phyloP scores from a whole-genome alignment of 2,888 invertebrate species.

The Drosophila borborema region DNA sequence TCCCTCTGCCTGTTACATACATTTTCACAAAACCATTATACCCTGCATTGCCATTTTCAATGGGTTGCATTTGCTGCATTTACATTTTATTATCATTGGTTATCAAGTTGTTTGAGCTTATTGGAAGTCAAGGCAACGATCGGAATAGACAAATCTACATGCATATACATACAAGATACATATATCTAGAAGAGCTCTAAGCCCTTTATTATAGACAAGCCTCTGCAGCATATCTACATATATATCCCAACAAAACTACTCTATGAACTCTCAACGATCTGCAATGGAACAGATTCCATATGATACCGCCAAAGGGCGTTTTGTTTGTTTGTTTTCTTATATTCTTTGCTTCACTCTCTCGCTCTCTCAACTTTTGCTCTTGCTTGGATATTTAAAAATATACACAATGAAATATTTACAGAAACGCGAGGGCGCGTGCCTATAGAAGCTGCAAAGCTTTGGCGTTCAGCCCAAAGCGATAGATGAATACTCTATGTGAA shows the following conservation, averaged over 20 bases:
- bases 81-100: too few relatives aligned
- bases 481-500: conserved; percentile 19
- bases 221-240: background rate
- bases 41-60: too few relatives aligned
- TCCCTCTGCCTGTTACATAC: too few relatives aligned
- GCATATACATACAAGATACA: too few relatives aligned
- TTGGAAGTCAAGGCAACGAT: too few relatives aligned
- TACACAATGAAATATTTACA: conserved; percentile 43
- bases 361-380: conserved; percentile 3
- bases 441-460: conserved; percentile 23
- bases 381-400: conserved; percentile 47
- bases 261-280: background rate
- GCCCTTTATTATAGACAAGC: too few relatives aligned
- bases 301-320: conserved; percentile 14
- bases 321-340: background rate
- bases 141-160: too few relatives aligned
- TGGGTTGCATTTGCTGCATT: too few relatives aligned
- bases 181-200: too few relatives aligned
- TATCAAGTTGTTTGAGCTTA: too few relatives aligned
- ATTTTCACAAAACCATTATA: too few relatives aligned
- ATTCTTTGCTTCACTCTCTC: background rate
- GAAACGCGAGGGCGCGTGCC: conserved; percentile 52
- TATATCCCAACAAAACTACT: too few relatives aligned
- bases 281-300: background rate
- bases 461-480: background rate